Conservation (phyloP, 2,797 vertebrate genomes). For the Sorex maritimensis region DNA sequence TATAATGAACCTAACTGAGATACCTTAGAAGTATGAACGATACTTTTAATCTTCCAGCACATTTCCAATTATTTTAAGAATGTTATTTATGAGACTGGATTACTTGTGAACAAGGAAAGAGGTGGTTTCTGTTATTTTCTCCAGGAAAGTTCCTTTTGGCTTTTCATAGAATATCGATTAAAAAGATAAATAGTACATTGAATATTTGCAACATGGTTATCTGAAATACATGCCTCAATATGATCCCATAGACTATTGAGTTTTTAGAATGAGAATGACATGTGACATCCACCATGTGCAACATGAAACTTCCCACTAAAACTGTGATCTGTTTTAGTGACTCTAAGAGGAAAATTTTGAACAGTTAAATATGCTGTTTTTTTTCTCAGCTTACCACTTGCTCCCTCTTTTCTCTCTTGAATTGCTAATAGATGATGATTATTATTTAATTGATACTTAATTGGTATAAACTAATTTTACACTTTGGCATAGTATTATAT, state of each 20-base stretch:
- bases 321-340: neutral
- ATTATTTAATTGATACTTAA: neutral
- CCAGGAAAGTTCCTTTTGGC: slow-evolving; percentile 33
- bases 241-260: neutral
- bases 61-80: slow-evolving; percentile 72
- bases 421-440: neutral
- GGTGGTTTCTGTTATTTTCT: slow-evolving; percentile 52
- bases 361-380: neutral
- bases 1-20: slow-evolving; percentile 60
- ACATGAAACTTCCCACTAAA: neutral
- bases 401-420: neutral
- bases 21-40: slow-evolving; percentile 57
- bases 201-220: slow-evolving; percentile 54
- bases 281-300: neutral
- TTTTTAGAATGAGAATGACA: slow-evolving; percentile 23
- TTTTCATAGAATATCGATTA: slow-evolving; percentile 58
- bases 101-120: slow-evolving; percentile 69
- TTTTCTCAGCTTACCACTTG: neutral
- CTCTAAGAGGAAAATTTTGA: neutral
- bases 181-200: slow-evolving; percentile 6
- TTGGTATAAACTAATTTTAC: too few relatives aligned
- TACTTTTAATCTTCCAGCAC: slow-evolving; percentile 48
- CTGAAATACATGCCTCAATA: slow-evolving; percentile 57
- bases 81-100: slow-evolving; percentile 72
- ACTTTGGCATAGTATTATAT: neutral